phyloP scores from a whole-genome alignment of 2,113 vertebrate genomes.

The Dipodomys merriami region DNA sequence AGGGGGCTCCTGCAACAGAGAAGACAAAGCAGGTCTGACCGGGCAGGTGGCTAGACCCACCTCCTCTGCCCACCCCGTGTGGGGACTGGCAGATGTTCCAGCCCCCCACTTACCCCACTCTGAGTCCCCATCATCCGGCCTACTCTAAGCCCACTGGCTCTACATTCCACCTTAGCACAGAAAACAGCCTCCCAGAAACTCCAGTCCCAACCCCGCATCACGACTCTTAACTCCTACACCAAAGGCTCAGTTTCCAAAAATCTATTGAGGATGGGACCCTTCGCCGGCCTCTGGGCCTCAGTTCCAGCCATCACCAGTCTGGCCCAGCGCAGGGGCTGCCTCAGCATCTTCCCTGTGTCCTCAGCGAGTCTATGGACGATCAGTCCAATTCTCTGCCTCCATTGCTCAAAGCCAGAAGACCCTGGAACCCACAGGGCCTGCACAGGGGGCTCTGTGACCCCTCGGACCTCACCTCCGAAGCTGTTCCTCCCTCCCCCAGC shows the following conservation, averaged over 20 bases:
- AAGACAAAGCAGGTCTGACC: conserved; percentile 58
- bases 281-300: neutral
- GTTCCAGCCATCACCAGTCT: neutral
- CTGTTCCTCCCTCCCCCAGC: fast-evolving
- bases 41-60: neutral
- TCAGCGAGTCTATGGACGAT: no score
- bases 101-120: neutral
- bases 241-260: neutral
- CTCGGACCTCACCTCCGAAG: no score
- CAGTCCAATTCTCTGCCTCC: neutral
- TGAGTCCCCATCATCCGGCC: neutral
- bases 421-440: neutral
- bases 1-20: conserved; percentile 82
- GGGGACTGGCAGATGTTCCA: neutral
- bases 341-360: no score
- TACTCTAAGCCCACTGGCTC: neutral
- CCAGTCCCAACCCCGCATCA: neutral
- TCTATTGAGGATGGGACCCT: neutral
- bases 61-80: fast-evolving
- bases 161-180: neutral
- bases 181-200: neutral
- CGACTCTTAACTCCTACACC: neutral
- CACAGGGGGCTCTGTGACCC: fast-evolving
- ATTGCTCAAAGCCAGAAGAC: no score
- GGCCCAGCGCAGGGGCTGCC: neutral